Base-by-base conservation (phyloP, 2,113 vertebrate species). In the Hippopotamus amphibius region DNA sequence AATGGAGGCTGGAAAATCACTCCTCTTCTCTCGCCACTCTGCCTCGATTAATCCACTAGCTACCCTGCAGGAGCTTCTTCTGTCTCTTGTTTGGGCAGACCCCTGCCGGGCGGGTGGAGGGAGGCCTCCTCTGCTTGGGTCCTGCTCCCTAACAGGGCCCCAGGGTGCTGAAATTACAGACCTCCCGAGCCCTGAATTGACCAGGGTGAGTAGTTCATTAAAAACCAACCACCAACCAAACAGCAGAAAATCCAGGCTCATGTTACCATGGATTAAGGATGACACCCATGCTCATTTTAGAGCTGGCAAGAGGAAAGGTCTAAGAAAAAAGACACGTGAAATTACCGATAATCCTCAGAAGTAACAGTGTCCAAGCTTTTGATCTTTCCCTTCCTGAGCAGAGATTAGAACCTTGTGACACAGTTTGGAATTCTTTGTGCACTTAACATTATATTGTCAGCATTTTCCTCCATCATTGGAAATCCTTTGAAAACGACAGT, bases 371-470 rank as follows among this genome's bases (percentile, higher is more conserved):
- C 55, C n/a, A 14, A 0, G n/a, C 43, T 24, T 41, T 0, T 7
- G 57, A 24, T 5, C 55, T 0, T 33, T 59, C 21, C 11, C 8
- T 30, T 79, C 57, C 81, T 28, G 33, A 53, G 94, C 3, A 2
- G 19, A 22, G 30, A 16, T 13, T 11, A 77, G n/a, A 19, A 30
- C 28, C 66, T 17, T 21, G 48, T 9, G 30, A 10, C 5, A 17
- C 11, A 61, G n/a, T 16, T 14, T 17, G 71, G 41, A n/a, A 14
- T 33, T 37, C 71, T 41, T 6, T 13, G 15, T 12, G 61, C 0
- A 0, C 0, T 6, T 13, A 8, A 33, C 1, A 0, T 68, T 15
- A 1, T 10, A 2, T 13, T 26, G 43, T 8, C 24, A 14, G 30
- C 24, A 1, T 86, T 71, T 46, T 26, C 7, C 13, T 15, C 5